Percentiles rank a stretch among this genome's conserved stretches.
These are phyloP conservation scores for Eubasilissa regina DNA, from an alignment of 1,140 invertebrate species.

Conservation along the genomic window DNA sequence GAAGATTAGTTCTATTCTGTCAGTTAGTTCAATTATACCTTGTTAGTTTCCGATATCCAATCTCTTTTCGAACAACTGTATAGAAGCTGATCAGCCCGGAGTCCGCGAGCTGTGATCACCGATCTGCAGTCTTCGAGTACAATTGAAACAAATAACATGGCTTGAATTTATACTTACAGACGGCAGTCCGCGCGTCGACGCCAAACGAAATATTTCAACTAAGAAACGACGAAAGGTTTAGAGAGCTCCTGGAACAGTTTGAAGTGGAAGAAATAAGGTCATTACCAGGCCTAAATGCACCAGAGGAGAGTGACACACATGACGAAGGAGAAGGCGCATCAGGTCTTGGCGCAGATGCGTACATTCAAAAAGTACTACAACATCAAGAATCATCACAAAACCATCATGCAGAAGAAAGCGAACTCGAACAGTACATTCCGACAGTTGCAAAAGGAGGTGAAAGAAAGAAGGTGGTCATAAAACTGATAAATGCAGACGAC, in stretches of 20 bases:
- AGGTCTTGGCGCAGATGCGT: not conserved
- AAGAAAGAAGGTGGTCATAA: not conserved
- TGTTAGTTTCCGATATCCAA: no score
- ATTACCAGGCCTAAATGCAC: not conserved
- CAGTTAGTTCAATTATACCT: no score
- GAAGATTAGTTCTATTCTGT: no score
- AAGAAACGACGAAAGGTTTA: not conserved
- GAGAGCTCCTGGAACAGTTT: not conserved
- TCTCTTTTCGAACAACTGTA: no score
- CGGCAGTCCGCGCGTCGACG: not conserved
- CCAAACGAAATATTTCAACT: slow-evolving; percentile 6
- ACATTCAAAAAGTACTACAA: not conserved
- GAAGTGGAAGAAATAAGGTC: not conserved
- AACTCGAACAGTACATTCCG: not conserved
- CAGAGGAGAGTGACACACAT: not conserved
- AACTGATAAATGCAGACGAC: not conserved
- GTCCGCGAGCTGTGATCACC: no score
- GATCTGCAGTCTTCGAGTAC: not conserved
- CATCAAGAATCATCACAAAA: not conserved
- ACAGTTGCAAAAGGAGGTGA: not conserved
- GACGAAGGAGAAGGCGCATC: not conserved
- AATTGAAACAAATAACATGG: not conserved
- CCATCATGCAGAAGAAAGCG: not conserved
- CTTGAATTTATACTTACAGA: not conserved
- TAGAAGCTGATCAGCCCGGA: no score